Percentiles rank a stretch among this genome's conserved stretches.
These are phyloP conservation scores for Clamator glandarius DNA, from an alignment of 2,797 vertebrate species.

Conservation along the genomic window DNA sequence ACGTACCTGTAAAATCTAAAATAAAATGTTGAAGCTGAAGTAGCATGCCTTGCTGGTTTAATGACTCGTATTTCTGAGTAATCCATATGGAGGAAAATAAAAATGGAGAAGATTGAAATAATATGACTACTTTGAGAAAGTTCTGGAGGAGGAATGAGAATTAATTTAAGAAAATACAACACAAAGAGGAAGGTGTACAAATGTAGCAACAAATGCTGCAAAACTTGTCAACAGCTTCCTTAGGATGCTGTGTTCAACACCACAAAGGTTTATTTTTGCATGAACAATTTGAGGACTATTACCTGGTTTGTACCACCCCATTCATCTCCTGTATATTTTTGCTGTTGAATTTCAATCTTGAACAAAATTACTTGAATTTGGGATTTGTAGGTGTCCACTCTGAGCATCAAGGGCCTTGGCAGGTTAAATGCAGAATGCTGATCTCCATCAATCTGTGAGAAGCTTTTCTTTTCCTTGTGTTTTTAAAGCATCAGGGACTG, in stretches of 20 bases:
- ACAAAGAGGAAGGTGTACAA: neutral
- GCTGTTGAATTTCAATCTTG: neutral
- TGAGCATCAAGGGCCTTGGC: neutral
- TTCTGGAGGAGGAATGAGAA: neutral
- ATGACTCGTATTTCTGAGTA: neutral
- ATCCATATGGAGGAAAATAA: neutral
- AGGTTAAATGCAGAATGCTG: neutral
- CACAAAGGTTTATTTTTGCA: neutral
- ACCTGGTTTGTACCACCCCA: fast-evolving
- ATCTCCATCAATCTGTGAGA: neutral
- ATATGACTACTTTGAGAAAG: neutral
- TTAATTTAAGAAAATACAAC: neutral
- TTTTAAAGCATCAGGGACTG: neutral
- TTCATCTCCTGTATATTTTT: neutral
- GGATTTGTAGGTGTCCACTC: neutral
- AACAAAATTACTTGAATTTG: neutral
- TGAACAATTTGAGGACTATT: neutral
- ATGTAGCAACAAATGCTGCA: neutral
- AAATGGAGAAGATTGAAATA: neutral
- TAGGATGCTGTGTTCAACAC: neutral
- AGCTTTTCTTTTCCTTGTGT: neutral
- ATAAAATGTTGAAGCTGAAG: neutral
- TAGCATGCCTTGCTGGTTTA: neutral
- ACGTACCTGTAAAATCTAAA: neutral
- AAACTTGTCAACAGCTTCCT: neutral